Evolutionary conservation across 2,113 vertebrate genomes (phyloP), one percentile per base, ranked within the genome.

Genomic region (Cebus imitator): DNA sequence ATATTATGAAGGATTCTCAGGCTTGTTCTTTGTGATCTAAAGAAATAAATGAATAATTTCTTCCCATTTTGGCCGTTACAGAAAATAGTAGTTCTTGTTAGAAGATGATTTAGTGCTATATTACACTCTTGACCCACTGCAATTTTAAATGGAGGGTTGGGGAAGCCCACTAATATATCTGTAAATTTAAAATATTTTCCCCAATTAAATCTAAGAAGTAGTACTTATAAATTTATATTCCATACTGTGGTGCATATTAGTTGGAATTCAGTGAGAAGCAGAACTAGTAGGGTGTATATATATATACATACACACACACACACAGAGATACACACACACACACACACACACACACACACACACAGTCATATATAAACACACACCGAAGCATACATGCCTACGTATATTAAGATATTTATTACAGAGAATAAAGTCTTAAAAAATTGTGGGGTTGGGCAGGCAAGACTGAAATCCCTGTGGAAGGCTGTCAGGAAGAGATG

Each of bases 221-320:
- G n/a, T 82, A 70, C 37, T 95, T 84, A 27, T 73, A 30, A 92
- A 78, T 87, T 96, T 13, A 70, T 52, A 43, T 85, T 91, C 25
- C 8, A 17, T 88, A 84, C 16, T 87, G 20, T 90, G 45, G 14
- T 64, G 4, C 80, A 10, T 70, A 10, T 61, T 32, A 81, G 16
- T 72, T 64, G 37, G 57, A 95, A 40, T 92, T 91, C 43, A 92
- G 1, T 27, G 66, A 88, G 84, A 81, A 90, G n/a, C 21, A 92
- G 48, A 83, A 43, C 10, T 30, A 35, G 27, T 84, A 90, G 57
- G 21, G 2, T 12, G 12, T 66, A 14, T 2, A 43, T 43, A 43
- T 43, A 43, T 43, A 43, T 43, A 43, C 6, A 43, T 6, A 7
- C 55, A 12, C 5, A 27, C 0, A 23, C 2, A 43, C 0, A 75